A percentile compares a stretch with the other conserved stretches of the same genome.
Conservation (phyloP, 2,113 vertebrate genomes). For the Zosterops japonicus region DNA sequence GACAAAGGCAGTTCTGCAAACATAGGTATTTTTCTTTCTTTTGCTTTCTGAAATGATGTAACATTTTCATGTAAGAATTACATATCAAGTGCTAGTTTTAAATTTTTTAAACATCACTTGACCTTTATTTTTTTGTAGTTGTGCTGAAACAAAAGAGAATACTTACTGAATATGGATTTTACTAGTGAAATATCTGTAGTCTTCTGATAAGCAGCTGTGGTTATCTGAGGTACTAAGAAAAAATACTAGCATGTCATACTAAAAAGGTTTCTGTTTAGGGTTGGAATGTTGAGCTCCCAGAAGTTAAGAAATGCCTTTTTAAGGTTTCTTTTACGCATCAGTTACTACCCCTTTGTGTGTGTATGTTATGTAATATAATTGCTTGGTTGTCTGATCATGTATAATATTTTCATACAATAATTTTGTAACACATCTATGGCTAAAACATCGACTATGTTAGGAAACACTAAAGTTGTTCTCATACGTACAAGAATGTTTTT, state of each 20-base stretch:
- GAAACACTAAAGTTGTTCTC: neutral
- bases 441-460: neutral
- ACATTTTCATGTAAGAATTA: neutral
- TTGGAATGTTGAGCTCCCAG: neutral
- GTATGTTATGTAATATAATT: neutral
- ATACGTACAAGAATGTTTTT: neutral
- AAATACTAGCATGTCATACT: neutral
- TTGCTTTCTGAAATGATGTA: neutral
- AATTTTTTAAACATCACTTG: neutral
- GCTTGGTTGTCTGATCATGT: neutral
- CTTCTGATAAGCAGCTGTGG: neutral
- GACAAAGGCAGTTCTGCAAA: conserved; percentile 87
- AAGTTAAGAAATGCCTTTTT: neutral
- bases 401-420: neutral
- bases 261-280: neutral
- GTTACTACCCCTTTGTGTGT: neutral
- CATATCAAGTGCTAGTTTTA: neutral
- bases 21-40: conserved; percentile 74
- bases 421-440: neutral
- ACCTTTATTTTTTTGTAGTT: neutral
- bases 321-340: neutral
- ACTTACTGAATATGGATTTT: neutral
- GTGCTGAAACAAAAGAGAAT: neutral
- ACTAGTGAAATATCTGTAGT: neutral
- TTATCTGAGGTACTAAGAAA: neutral